Evolutionary conservation across 1,140 invertebrate species (phyloP), one percentile per base, ranked within the genome.

Genomic region (Trichogramma pretiosum): DNA sequence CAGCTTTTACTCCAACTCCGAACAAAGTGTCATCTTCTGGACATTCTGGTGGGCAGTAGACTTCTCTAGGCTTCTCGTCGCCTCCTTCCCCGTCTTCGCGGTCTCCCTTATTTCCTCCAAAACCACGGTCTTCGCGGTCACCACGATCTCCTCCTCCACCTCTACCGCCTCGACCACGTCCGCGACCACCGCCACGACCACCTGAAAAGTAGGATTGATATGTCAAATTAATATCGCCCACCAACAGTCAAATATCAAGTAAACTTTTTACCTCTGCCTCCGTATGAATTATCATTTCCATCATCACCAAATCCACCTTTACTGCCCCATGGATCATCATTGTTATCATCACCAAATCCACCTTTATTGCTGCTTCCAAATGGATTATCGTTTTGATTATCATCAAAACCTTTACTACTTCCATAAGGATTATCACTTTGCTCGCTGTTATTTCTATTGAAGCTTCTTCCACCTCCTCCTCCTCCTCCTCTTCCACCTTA

Each of bases 31-130:
- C 68, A 51, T 87, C 79, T 1, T 76, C 74, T 1, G 77, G 75
- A 1, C 83, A 76, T 22, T 91, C 84, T 0, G 83, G 82, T 0
- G 93, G 93, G 41, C 93, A 79, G 55, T 97, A 97, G 3, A 76
- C 60, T 72, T 76, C 61, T 1, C 40, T 42, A 13, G 52, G 51
- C 10, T 52, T 52, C 10, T 51, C 52, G 9, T 52, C 46, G 10
- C 39, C 52, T 2, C 48, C 48, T 26, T 46, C 37, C 28, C 36
- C 46, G 16, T 41, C 48, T 5, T 35, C 42, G 21, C 40, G 36
- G 3, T 47, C 35, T 4, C 35, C 34, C 9, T 14, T 19, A 11
- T 53, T 51, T 22, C 19, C 10, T 22, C 30, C 18, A 32, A 38
- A 36, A 11, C 37, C 42, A n/a, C 48, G 23, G 13, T 52, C 32